Evolutionary conservation across 2,797 vertebrate species (phyloP).

Genomic region (Lagodon rhomboides): DNA sequence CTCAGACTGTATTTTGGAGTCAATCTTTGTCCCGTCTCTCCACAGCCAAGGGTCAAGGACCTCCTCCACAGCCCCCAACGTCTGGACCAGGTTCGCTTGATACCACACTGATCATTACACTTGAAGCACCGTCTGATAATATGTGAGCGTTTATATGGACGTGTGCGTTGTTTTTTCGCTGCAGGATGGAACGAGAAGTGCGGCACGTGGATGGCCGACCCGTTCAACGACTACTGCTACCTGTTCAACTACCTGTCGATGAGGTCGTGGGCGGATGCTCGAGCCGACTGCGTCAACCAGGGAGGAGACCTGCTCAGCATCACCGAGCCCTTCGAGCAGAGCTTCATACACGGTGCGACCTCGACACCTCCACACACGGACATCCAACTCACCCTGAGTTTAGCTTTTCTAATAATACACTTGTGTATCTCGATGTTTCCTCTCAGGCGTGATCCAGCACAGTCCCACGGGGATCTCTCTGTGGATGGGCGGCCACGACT

Average conservation of each 20-base stretch:
- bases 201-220: constrained; percentile 83
- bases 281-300: constrained; percentile 85
- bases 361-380: not conserved
- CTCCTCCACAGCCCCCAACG: constrained; percentile 83
- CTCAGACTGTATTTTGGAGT: not conserved
- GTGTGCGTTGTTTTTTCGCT: not conserved
- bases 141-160: not conserved
- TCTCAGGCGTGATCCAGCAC: constrained; percentile 77
- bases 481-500: constrained; percentile 88
- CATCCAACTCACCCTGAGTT: too few species aligned
- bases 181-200: constrained; percentile 87
- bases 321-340: constrained; percentile 84
- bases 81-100: constrained; percentile 83
- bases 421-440: constrained; percentile 9
- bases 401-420: too few species aligned
- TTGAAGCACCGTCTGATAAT: not conserved
- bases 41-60: constrained; percentile 83
- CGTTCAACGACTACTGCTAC: constrained; percentile 88
- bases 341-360: constrained; percentile 81
- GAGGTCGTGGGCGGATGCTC: constrained; percentile 85
- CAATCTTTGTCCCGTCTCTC: constrained; percentile 9
- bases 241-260: constrained; percentile 80
- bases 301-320: constrained; percentile 86
- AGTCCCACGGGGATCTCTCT: constrained; percentile 83
- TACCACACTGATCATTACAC: not conserved